These are phyloP conservation scores for Synanthedon formicaeformis DNA, from an alignment of 2,888 invertebrate species.

Conservation along the genomic window DNA sequence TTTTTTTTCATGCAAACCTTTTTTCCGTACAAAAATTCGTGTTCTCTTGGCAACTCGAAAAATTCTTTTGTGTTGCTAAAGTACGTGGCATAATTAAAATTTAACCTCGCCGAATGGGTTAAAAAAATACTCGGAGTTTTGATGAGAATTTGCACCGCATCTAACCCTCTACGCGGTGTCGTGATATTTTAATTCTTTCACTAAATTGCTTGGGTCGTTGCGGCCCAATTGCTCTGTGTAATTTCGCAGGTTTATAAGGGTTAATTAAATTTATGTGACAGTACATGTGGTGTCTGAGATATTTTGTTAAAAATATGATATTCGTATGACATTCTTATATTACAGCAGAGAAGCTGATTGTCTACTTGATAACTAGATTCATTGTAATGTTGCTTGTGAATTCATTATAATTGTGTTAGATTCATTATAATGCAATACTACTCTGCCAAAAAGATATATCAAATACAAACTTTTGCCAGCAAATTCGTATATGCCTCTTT, in stretches of 20 bases:
- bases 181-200: conserved; percentile 43
- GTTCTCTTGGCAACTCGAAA: conserved; percentile 18
- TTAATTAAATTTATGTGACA: conserved; percentile 44
- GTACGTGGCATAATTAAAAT: conserved; percentile 34
- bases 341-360: too few relatives aligned
- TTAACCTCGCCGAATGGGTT: conserved; percentile 14
- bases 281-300: conserved; percentile 19
- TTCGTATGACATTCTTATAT: too few relatives aligned
- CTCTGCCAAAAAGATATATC: too few relatives aligned
- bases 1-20: too few relatives aligned
- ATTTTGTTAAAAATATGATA: conserved; percentile 10
- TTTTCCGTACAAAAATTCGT: conserved; percentile 10
- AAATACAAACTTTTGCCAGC: too few relatives aligned
- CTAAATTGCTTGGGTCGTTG: conserved; percentile 35
- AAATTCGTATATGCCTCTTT: too few relatives aligned
- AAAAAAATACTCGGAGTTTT: conserved; percentile 5
- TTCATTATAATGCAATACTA: too few relatives aligned
- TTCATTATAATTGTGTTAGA: too few relatives aligned
- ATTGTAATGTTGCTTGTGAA: too few relatives aligned
- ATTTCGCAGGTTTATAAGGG: conserved; percentile 43
- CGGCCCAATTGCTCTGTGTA: conserved; percentile 45
- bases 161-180: conserved; percentile 15
- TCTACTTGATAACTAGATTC: too few relatives aligned
- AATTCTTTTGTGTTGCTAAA: conserved; percentile 26
- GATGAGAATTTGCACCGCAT: conserved; percentile 15